Conservation (phyloP, 53 echinoderm and acorn worm species). For the Echinarachnius parma region DNA sequence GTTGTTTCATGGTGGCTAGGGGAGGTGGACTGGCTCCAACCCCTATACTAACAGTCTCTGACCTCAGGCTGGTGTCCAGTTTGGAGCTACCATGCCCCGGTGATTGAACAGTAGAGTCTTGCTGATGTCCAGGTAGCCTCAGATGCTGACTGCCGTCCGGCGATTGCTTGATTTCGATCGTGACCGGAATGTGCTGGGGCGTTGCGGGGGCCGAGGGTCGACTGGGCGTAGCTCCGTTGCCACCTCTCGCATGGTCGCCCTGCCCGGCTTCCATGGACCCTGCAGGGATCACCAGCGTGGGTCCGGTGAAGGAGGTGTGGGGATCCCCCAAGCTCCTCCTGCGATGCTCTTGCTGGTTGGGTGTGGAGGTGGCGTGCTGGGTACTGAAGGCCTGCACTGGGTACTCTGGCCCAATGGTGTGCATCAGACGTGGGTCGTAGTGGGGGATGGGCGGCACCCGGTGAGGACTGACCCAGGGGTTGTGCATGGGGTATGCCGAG, state of each 20-base stretch:
- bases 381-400: conserved; percentile 16
- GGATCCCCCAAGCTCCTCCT: conserved; percentile 40
- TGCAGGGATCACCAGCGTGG: conserved; percentile 37
- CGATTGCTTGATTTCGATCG: conserved; percentile 29
- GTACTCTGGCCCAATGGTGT: conserved; percentile 35
- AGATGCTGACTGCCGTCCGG: neutral
- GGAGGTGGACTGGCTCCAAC: conserved; percentile 31
- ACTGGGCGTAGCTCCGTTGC: neutral
- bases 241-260: conserved; percentile 1
- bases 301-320: conserved; percentile 11
- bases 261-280: conserved; percentile 20
- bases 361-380: conserved; percentile 32
- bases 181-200: conserved; percentile 33
- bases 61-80: conserved; percentile 12
- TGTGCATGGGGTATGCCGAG: conserved; percentile 37
- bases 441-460: conserved; percentile 26
- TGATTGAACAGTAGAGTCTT: neutral
- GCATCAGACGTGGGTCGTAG: conserved; percentile 41
- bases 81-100: neutral
- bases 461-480: conserved; percentile 72
- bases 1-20: neutral
- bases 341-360: conserved; percentile 32
- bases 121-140: neutral
- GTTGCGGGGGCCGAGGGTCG: conserved; percentile 1
- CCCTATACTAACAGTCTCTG: conserved; percentile 28